A percentile compares a stretch with the other conserved stretches of the same genome.
These are phyloP conservation scores for Microtus richardsoni DNA, from an alignment of 2,113 vertebrate genomes.

Conservation along the genomic window DNA sequence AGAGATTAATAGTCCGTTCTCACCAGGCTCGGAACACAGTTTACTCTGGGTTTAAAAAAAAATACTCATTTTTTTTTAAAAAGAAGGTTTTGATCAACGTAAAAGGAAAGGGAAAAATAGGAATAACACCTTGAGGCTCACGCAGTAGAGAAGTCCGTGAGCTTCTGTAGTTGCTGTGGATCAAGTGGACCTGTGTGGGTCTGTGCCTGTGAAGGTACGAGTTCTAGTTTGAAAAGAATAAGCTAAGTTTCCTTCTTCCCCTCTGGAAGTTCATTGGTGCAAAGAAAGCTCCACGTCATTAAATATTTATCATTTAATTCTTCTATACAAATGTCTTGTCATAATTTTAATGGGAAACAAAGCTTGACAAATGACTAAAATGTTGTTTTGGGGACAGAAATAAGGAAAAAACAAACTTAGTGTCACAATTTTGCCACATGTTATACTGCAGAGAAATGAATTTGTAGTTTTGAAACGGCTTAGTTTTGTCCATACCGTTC, in stretches of 20 bases:
- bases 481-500: background rate
- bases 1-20: constrained; percentile 74
- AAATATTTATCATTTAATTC: constrained; percentile 19
- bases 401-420: background rate
- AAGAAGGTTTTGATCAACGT: constrained; percentile 62
- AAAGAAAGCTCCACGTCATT: background rate
- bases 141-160: constrained; percentile 13
- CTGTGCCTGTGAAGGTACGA: background rate
- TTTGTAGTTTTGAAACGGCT: constrained; percentile 24
- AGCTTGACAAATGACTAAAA: background rate
- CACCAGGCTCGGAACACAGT: constrained; percentile 46
- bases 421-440: background rate
- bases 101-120: constrained; percentile 64
- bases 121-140: constrained; percentile 15
- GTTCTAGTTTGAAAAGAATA: constrained; percentile 20
- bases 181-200: background rate
- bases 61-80: constrained; percentile 44
- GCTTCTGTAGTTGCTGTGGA: background rate
- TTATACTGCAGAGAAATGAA: background rate
- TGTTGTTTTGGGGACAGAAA: background rate
- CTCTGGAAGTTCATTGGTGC: background rate
- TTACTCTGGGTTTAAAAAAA: constrained; percentile 33
- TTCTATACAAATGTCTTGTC: background rate
- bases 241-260: constrained; percentile 22
- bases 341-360: background rate